phyloP scores from a whole-genome alignment of 2,113 vertebrate species.

The Pomatorhinus ruficollis region DNA sequence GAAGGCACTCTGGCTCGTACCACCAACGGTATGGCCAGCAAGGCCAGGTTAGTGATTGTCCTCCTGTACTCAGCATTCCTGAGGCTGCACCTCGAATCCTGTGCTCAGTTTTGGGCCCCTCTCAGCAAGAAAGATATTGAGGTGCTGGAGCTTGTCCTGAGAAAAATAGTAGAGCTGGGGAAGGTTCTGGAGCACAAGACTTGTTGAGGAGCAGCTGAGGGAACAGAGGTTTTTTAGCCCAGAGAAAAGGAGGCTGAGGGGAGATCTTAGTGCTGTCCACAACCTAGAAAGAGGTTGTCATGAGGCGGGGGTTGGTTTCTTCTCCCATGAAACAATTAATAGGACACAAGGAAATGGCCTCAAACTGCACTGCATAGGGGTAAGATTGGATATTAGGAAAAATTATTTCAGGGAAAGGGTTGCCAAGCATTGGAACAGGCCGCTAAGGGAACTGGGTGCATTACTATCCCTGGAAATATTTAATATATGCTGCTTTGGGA shows the following conservation, averaged over 20 bases:
- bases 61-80: neutral
- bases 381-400: neutral
- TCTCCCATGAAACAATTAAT: neutral
- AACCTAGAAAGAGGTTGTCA: neutral
- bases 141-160: neutral
- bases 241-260: neutral
- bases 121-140: neutral
- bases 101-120: neutral
- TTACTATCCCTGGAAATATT: neutral
- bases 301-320: neutral
- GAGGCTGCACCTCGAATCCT: neutral
- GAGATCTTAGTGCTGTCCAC: neutral
- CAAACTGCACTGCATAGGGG: neutral
- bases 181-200: neutral
- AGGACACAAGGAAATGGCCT: neutral
- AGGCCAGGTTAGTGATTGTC: neutral
- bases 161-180: neutral
- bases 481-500: neutral
- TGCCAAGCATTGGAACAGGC: neutral
- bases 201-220: neutral
- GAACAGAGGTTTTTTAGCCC: neutral
- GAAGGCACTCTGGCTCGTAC: neutral
- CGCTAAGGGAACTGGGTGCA: neutral
- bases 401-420: neutral
- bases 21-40: neutral